These are phyloP conservation scores for Heliconius cydno DNA, from an alignment of 2,888 invertebrate genomes.

Conservation along the genomic window DNA sequence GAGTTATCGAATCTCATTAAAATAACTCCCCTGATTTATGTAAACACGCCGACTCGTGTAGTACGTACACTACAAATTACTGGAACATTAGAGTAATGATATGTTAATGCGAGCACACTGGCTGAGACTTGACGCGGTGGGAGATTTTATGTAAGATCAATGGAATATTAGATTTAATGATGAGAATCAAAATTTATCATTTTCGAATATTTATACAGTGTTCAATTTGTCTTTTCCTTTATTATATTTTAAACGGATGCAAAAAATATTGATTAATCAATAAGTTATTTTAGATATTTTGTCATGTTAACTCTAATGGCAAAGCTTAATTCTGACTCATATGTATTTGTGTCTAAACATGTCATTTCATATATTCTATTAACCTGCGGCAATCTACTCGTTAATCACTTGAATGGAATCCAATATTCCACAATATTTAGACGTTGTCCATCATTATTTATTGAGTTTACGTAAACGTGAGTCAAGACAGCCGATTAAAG, in stretches of 20 bases:
- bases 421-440: slow-evolving; percentile 24
- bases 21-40: slow-evolving; percentile 54
- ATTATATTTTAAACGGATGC: too few species aligned
- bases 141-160: slow-evolving; percentile 1
- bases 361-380: neutral
- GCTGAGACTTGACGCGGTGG: slow-evolving; percentile 3
- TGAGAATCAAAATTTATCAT: too few species aligned
- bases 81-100: slow-evolving; percentile 48
- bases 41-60: slow-evolving; percentile 46
- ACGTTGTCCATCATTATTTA: slow-evolving; percentile 29
- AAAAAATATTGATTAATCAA: too few species aligned
- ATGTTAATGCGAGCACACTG: slow-evolving; percentile 42
- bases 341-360: neutral
- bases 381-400: neutral
- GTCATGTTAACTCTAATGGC: too few species aligned
- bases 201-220: too few species aligned
- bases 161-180: neutral
- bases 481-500: slow-evolving; percentile 30
- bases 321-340: neutral
- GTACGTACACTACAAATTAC: slow-evolving; percentile 50
- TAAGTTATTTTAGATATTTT: too few species aligned
- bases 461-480: slow-evolving; percentile 27
- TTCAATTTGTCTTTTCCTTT: too few species aligned
- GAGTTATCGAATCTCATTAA: slow-evolving; percentile 54
- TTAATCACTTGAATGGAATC: slow-evolving; percentile 8